Base-by-base conservation (phyloP, 2,797 vertebrate genomes). In the Cuculus canorus region DNA sequence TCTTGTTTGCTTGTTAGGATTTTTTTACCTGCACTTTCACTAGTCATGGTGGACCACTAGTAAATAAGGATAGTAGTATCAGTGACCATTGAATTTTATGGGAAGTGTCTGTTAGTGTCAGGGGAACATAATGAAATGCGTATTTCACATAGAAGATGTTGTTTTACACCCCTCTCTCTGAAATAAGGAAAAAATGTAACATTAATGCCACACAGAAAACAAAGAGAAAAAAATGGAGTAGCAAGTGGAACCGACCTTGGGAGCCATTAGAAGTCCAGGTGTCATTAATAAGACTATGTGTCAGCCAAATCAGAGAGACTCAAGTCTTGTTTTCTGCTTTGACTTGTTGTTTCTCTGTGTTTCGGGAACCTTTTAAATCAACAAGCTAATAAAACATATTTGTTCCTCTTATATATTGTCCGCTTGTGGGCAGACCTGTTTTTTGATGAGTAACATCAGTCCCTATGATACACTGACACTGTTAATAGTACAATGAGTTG, bases 11-110 rank as follows among this genome's bases (percentile, higher is more conserved):
- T 95, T 78, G 22, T 18, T 84, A 18, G 18, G 10, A 1, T 66
- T 92, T 61, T 89, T 91, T 95, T 76, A 39, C 59, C 85, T 53
- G 50, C 27, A 47, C 33, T 94, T 80, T 85, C 35, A 11, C 33
- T 28, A 32, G 66, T 60, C 39, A 13, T 59, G 16, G 12, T 70
- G 25, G 90, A 64, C 32, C 22, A 17, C 23, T 89, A 69, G 71
- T 79, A 92, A 76, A 90, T 35, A 94, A 86, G 39, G 92, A 56
- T 27, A 75, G 13, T 41, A 79, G 17, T 41, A 45, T 25, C 41
- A 73, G 32, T 71, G 43, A 78, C 39, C 11, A 45, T 77, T 93
- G 32, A 86, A 33, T 25, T 93, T 73, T 52, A 17, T 77, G 28
- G 96, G 85, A 92, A 70, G 64, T 54, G 15, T 53, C 80, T 37